Conservation (phyloP, 1,140 invertebrate species). For the Platyscapa corneri region DNA sequence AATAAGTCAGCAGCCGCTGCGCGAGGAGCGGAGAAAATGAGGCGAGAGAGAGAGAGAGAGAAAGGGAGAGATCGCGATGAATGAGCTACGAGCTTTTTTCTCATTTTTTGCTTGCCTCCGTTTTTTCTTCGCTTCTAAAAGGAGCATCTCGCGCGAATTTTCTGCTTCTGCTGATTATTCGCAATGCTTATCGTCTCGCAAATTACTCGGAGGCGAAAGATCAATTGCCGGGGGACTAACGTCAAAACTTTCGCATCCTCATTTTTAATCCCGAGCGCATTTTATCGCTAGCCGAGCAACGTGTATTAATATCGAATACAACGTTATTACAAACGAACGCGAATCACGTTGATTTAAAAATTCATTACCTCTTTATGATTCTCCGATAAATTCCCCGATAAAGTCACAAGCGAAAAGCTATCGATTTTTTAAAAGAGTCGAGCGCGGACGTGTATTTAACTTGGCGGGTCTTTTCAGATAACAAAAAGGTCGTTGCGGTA, state of each 20-base stretch:
- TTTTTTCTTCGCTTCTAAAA: background rate
- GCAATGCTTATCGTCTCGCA: too few species aligned
- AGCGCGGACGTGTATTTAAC: background rate
- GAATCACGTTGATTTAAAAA: background rate
- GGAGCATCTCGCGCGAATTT: background rate
- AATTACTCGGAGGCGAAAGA: too few species aligned
- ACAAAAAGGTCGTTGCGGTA: too few species aligned
- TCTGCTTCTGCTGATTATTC: background rate
- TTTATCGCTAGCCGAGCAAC: too few species aligned
- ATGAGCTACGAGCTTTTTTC: background rate
- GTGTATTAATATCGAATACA: background rate
- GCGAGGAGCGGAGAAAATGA: background rate
- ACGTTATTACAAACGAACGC: background rate
- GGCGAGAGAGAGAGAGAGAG: background rate
- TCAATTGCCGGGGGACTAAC: too few species aligned
- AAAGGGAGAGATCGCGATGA: background rate
- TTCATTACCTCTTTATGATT: background rate
- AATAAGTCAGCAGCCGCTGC: conserved; percentile 64
- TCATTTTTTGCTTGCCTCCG: background rate
- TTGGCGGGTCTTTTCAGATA: background rate
- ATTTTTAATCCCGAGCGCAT: too few species aligned
- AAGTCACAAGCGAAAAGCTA: background rate
- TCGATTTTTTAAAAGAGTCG: background rate
- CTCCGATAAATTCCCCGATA: too few species aligned
- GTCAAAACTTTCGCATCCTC: too few species aligned